phyloP scores from a whole-genome alignment of 2,888 invertebrate species.

The Antheraea assamensis region DNA sequence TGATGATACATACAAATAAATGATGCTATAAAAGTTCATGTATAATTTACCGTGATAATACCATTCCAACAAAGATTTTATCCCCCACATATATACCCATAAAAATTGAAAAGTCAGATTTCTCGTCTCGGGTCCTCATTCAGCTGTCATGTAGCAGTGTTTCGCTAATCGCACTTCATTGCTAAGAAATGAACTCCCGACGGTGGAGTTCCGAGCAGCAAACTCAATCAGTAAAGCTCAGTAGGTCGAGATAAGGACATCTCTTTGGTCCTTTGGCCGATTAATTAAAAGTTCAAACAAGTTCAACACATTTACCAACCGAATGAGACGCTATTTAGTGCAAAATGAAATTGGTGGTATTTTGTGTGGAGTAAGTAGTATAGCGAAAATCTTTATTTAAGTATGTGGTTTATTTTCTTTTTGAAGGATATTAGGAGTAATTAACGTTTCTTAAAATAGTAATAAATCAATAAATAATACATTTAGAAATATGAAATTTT shows the following conservation, averaged over 20 bases:
- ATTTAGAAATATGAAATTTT: too few species aligned
- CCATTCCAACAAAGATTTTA: neutral
- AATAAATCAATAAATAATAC: too few species aligned
- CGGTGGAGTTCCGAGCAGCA: conserved; percentile 9
- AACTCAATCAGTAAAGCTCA: conserved; percentile 23
- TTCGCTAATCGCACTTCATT: conserved; percentile 3
- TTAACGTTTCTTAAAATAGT: too few species aligned
- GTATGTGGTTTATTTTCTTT: neutral
- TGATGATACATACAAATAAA: neutral
- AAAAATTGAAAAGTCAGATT: neutral
- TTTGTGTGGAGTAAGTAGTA: neutral
- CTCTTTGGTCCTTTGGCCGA: conserved; percentile 26
- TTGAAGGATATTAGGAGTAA: too few species aligned
- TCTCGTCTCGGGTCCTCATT: neutral
- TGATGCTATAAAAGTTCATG: too few species aligned
- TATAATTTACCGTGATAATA: neutral
- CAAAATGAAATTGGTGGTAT: neutral
- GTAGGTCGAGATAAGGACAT: conserved; percentile 21
- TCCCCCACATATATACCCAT: neutral
- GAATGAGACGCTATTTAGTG: neutral
- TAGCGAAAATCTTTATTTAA: neutral
- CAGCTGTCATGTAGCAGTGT: neutral
- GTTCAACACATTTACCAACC: neutral
- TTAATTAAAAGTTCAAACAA: conserved; percentile 24
- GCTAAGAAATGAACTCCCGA: neutral